Evolutionary conservation across 2,797 vertebrate species (phyloP).

Genomic region (Dallia pectoralis): DNA sequence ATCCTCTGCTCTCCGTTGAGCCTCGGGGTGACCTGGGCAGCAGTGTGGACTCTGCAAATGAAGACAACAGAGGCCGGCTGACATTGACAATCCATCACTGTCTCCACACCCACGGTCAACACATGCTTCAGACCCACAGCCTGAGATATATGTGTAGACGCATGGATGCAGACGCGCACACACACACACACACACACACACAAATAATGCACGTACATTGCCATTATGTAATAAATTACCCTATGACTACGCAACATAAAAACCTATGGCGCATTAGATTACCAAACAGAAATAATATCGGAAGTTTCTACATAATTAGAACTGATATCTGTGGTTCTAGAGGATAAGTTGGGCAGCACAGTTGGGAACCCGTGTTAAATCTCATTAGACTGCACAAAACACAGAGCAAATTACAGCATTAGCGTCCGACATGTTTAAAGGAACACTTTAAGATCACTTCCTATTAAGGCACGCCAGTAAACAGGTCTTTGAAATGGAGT

Average conservation of each 20-base stretch:
- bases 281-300: constrained; percentile 37
- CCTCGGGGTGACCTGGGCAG: constrained; percentile 62
- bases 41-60: constrained; percentile 64
- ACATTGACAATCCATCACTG: constrained; percentile 63
- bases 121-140: constrained; percentile 20
- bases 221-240: background rate
- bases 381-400: constrained; percentile 74
- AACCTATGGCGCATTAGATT: constrained; percentile 37
- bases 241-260: constrained; percentile 16
- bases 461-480: constrained; percentile 74
- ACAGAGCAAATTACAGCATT: constrained; percentile 76
- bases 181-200: background rate
- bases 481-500: constrained; percentile 76
- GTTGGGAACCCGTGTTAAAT: constrained; percentile 61
- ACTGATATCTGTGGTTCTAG: constrained; percentile 45
- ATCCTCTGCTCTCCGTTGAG: constrained; percentile 71
- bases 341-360: constrained; percentile 53
- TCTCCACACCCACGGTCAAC: constrained; percentile 22
- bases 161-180: too few species aligned
- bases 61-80: constrained; percentile 61
- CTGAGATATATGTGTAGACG: background rate
- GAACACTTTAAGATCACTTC: constrained; percentile 75
- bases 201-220: background rate
- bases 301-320: constrained; percentile 44
- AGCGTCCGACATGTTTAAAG: constrained; percentile 72